A percentile compares a stretch with the other conserved stretches of the same genome.
phyloP scores from a whole-genome alignment of 2,888 invertebrate genomes.

The Drosophila acutilabella region DNA sequence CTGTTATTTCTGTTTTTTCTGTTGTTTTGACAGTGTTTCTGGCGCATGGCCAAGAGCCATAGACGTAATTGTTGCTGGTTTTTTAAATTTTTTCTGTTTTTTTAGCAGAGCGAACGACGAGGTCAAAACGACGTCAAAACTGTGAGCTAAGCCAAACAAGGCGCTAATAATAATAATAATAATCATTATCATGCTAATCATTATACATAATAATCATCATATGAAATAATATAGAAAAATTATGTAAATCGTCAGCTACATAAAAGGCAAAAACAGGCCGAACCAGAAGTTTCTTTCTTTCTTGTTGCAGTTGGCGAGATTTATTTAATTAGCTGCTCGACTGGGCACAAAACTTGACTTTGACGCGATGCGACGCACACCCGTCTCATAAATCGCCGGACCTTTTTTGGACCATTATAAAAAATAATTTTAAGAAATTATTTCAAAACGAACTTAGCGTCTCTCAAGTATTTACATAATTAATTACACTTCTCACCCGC shows the following conservation, averaged over 20 bases:
- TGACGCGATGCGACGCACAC: conserved; percentile 8
- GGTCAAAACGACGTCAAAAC: conserved; percentile 22
- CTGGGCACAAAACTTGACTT: conserved; percentile 27
- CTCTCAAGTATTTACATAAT: conserved; percentile 43
- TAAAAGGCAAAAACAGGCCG: conserved; percentile 63
- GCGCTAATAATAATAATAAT: conserved; percentile 58
- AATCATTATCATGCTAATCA: conserved; percentile 28
- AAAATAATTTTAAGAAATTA: conserved; percentile 26
- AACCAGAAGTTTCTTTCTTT: conserved; percentile 37
- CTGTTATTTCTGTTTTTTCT: background rate
- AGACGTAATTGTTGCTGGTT: conserved; percentile 54
- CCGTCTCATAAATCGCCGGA: conserved; percentile 33
- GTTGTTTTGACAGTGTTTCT: conserved; percentile 46
- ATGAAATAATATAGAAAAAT: conserved; percentile 68
- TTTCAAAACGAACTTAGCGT: conserved; percentile 10
- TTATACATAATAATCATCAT: conserved; percentile 57
- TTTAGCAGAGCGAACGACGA: conserved; percentile 28
- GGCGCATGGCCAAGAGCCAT: conserved; percentile 66
- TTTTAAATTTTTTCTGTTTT: conserved; percentile 25
- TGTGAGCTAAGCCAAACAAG: conserved; percentile 55
- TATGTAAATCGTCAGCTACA: conserved; percentile 65
- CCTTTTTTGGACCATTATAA: conserved; percentile 41
- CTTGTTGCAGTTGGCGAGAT: conserved; percentile 34
- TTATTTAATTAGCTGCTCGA: conserved; percentile 55
- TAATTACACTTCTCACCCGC: conserved; percentile 31